phyloP scores from a whole-genome alignment of 1,140 invertebrate genomes.

The Zaprionus gabonicus region DNA sequence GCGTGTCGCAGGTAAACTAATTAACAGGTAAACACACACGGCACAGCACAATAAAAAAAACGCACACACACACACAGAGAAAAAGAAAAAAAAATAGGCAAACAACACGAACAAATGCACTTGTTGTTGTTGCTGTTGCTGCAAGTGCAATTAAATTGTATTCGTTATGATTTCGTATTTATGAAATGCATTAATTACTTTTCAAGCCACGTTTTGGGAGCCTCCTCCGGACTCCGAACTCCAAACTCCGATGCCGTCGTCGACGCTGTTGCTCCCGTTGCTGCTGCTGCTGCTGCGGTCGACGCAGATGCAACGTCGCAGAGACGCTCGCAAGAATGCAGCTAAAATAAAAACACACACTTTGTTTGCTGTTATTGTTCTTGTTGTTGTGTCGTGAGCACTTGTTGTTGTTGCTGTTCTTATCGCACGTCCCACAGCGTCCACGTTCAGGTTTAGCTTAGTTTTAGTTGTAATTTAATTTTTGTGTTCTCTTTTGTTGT shows the following conservation, averaged over 20 bases:
- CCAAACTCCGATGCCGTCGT: conserved; percentile 37
- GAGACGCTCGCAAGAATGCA: conserved; percentile 45
- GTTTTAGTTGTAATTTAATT: conserved; percentile 26
- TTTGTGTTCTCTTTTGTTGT: conserved; percentile 7
- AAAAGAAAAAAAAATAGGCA: conserved; percentile 55
- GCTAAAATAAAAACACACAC: conserved; percentile 61
- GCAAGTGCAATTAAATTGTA: conserved; percentile 41
- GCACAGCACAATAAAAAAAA: conserved; percentile 15
- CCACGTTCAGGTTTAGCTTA: conserved; percentile 44
- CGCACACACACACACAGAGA: conserved; percentile 44
- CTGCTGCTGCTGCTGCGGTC: conserved; percentile 7
- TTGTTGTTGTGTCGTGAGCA: conserved; percentile 31
- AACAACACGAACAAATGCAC: conserved; percentile 53
- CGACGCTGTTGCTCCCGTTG: conserved; percentile 10
- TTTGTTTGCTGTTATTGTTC: conserved; percentile 42
- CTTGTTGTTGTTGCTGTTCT: conserved; percentile 48
- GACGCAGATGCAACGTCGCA: conserved; percentile 21
- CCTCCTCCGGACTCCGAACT: conserved; percentile 28
- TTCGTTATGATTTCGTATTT: conserved; percentile 27
- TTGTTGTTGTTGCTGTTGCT: conserved; percentile 13
- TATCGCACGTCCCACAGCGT: conserved; percentile 63
- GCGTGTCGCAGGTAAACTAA: conserved; percentile 62
- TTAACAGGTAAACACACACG: conserved; percentile 68
- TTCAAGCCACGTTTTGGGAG: conserved; percentile 38
- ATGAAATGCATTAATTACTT: conserved; percentile 45